phyloP scores from a whole-genome alignment of 2,888 invertebrate genomes.

The Lottia scabra region DNA sequence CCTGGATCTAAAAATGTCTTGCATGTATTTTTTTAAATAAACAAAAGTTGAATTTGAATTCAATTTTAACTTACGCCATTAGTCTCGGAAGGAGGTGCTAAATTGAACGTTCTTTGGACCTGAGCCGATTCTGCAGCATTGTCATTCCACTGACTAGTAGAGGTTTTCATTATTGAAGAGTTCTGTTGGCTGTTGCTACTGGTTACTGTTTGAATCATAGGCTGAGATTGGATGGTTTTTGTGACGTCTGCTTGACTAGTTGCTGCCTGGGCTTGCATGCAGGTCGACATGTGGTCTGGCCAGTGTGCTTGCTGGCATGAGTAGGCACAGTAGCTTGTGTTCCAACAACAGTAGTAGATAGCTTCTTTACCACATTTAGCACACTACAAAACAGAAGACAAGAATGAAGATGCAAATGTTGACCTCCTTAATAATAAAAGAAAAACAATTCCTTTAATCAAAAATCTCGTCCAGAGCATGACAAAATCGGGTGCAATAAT shows the following conservation, averaged over 20 bases:
- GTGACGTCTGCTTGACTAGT: conserved; percentile 26
- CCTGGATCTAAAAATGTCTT: too few species aligned
- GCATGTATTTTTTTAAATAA: too few species aligned
- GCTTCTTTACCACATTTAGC: conserved; percentile 89
- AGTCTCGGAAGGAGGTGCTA: conserved; percentile 9
- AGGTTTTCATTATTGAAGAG: conserved; percentile 4
- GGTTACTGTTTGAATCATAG: conserved; percentile 2
- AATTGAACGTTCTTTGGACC: conserved; percentile 18
- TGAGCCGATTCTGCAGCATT: background rate
- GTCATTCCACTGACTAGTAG: background rate
- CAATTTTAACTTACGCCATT: background rate
- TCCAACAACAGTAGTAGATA: conserved; percentile 95
- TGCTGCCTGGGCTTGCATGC: conserved; percentile 68
- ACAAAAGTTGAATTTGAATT: too few species aligned
- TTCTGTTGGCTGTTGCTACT: conserved; percentile 6
- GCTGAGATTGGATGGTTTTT: conserved; percentile 24
- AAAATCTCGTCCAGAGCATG: too few species aligned
- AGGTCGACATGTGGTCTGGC: conserved; percentile 79
- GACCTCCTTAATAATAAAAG: too few species aligned
- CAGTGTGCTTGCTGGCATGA: conserved; percentile 90
- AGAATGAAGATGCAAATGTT: too few species aligned
- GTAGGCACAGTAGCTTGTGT: conserved; percentile 92
- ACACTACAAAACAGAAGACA: too few species aligned
- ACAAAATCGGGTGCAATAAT: too few species aligned
- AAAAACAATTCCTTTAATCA: too few species aligned